Evolutionary conservation across 2,888 invertebrate species (phyloP).

Genomic region (Cactoblastis cactorum): DNA sequence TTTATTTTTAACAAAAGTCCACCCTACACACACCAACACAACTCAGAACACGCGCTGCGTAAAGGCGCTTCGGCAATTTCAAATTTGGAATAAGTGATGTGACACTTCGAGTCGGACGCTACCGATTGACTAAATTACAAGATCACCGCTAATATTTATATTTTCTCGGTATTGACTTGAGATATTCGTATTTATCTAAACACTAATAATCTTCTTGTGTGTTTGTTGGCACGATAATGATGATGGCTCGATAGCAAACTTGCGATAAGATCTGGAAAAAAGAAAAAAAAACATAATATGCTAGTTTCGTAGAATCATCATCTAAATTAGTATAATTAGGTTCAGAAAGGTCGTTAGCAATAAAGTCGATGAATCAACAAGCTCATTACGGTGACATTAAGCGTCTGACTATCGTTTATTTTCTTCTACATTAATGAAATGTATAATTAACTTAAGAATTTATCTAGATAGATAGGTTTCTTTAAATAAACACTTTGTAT

Average conservation of each 20-base stretch:
- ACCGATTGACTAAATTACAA: conserved; percentile 32
- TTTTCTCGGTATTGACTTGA: conserved; percentile 24
- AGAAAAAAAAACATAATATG: conserved; percentile 30
- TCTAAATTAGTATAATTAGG: conserved; percentile 28
- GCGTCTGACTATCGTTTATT: not conserved
- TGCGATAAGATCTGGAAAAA: conserved; percentile 60
- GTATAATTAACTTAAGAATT: not conserved
- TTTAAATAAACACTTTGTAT: no score
- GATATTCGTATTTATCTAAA: conserved; percentile 23
- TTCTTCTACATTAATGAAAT: not conserved
- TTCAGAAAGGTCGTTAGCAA: not conserved
- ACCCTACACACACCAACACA: conserved; percentile 37
- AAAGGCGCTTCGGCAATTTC: conserved; percentile 29
- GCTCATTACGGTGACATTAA: not conserved
- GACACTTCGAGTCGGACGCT: conserved; percentile 27
- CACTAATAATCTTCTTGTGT: conserved; percentile 36
- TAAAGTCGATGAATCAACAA: conserved; percentile 4
- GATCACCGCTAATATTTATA: conserved; percentile 32
- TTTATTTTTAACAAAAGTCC: conserved; percentile 32
- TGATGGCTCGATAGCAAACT: conserved; percentile 55
- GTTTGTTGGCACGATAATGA: conserved; percentile 50
- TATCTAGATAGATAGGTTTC: not conserved
- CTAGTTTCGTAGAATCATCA: conserved; percentile 27
- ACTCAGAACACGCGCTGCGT: conserved; percentile 21
- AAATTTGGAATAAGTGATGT: conserved; percentile 17